These are phyloP conservation scores for Pachyseris speciosa DNA, from an alignment of 64 coral and sea anemone species.

Conservation along the genomic window DNA sequence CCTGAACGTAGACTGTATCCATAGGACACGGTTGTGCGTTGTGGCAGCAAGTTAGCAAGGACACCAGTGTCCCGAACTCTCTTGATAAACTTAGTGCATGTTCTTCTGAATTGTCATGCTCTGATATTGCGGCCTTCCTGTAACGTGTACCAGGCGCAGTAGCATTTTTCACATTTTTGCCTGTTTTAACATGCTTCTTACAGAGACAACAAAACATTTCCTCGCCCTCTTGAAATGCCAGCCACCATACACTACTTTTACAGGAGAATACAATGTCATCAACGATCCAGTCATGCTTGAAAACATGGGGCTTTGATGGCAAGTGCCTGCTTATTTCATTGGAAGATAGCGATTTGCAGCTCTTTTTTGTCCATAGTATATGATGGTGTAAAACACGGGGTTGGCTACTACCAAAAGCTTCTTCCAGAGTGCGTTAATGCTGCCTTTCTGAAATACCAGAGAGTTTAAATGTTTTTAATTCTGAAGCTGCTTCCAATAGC, in stretches of 20 bases:
- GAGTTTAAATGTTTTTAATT: not conserved
- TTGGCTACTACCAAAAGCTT: not conserved
- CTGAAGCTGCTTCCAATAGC: not conserved
- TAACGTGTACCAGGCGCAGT: not conserved
- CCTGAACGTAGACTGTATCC: too few species aligned
- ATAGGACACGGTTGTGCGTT: too few species aligned
- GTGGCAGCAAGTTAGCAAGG: too few species aligned
- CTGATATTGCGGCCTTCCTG: not conserved
- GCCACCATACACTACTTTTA: constrained; percentile 34
- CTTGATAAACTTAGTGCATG: too few species aligned
- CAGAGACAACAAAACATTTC: constrained; percentile 32
- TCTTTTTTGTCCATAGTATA: not conserved
- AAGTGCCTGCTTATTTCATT: constrained; percentile 2
- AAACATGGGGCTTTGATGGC: not conserved
- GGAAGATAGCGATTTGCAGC: constrained; percentile 1
- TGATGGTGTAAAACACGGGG: not conserved
- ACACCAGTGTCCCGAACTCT: too few species aligned
- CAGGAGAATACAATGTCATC: not conserved
- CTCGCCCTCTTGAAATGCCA: not conserved
- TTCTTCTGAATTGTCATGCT: not conserved
- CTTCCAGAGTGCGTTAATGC: not conserved
- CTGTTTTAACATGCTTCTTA: constrained; percentile 23
- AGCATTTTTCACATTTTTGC: not conserved
- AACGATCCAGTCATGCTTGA: constrained; percentile 15
- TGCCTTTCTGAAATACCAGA: not conserved